Evolutionary conservation across 2,888 invertebrate genomes (phyloP), one percentile per base, ranked within the genome.

Genomic region (Pollenia angustigena): DNA sequence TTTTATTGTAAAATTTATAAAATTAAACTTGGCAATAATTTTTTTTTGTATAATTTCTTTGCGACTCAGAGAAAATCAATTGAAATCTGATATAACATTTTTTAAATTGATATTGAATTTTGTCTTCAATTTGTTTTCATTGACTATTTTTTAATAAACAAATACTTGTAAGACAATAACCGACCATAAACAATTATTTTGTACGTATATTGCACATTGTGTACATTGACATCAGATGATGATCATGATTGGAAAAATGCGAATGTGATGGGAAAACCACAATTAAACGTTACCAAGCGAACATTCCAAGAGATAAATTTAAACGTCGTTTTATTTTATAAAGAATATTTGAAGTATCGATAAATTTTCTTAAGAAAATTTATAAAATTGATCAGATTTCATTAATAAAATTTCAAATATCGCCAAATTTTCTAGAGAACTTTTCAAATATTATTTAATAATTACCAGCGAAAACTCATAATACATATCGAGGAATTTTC

Each of bases 11-110:
- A 23, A 23, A 23, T 23, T 23, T 23, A 23, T 23, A 18, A 76
- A 9, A 23, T 54, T 10, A 32, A 8, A 32, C 16, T 60, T 16
- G 42, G 32, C 18, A 68, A 78, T 7, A 60, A 71, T 9, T 69
- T 32, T 46, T 46, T 10, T 32, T 48, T 12, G 12, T 16, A 6
- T 46, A 10, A 32, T 32, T 54, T 16, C 56, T 69, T 23, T 6
- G 8, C n/a, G 48, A 46, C 18, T 23, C 9, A 50, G 32, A 58
- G 56, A 66, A 66, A 52, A 72, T 40, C 62, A 54, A 69, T 72
- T 72, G 64, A 64, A 52, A 81, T 69, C 42, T 56, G 79, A 69
- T 79, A 50, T 69, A 79, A 79, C 42, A 40, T 18, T n/a, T 68
- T 40, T 18, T 48, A 8, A 79, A 58, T 48, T 79, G 40, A 69